Evolutionary conservation across 53 echinoderm and acorn worm species (phyloP).

Genomic region (Echinarachnius parma): DNA sequence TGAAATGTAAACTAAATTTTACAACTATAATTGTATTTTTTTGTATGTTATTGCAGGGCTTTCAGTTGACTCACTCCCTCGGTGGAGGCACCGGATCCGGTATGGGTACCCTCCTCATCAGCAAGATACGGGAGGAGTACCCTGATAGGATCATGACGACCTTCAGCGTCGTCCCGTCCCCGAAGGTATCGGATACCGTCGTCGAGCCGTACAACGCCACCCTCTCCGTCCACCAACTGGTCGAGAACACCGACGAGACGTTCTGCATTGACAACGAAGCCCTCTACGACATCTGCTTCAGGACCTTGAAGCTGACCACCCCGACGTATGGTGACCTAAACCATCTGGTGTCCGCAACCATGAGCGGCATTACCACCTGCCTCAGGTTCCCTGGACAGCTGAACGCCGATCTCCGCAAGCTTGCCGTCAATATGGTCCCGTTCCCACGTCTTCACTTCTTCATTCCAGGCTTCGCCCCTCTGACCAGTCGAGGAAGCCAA

Average conservation of each 20-base stretch:
- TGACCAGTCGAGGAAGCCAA: constrained; percentile 87
- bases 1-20: too few species aligned
- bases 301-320: constrained; percentile 80
- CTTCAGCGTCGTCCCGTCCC: too few species aligned
- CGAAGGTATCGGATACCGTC: constrained; percentile 4
- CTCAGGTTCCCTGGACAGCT: constrained; percentile 87
- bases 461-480: constrained; percentile 67
- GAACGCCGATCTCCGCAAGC: constrained; percentile 85
- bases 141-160: too few species aligned
- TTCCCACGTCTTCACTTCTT: constrained; percentile 78
- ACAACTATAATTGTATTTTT: too few species aligned
- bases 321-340: constrained; percentile 93
- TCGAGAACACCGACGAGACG: constrained; percentile 53
- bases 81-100: too few species aligned
- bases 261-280: constrained; percentile 63
- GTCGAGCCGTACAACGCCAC: constrained; percentile 25
- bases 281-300: constrained; percentile 72
- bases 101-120: too few species aligned
- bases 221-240: constrained; percentile 35
- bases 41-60: too few species aligned
- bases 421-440: constrained; percentile 94
- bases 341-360: constrained; percentile 83
- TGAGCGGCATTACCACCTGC: constrained; percentile 90
- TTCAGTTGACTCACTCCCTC: too few species aligned
- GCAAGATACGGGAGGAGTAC: too few species aligned